Percentiles rank a stretch among this genome's conserved stretches.
phyloP scores from a whole-genome alignment of 2,113 vertebrate genomes.

The Chloroceryle aenea region DNA sequence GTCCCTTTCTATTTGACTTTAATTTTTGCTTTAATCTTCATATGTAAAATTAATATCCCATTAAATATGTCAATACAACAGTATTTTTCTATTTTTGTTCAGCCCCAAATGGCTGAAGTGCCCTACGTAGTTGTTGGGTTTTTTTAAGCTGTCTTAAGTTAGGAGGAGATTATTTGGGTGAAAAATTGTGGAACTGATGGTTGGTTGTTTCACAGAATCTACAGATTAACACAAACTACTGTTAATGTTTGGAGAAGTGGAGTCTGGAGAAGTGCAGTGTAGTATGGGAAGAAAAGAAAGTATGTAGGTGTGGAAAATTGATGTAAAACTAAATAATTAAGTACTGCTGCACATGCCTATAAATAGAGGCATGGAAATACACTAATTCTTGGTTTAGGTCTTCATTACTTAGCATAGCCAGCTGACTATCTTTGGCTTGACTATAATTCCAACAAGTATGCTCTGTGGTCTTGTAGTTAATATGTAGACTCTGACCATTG shows the following conservation, averaged over 20 bases:
- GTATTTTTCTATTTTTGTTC: background rate
- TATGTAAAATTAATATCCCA: background rate
- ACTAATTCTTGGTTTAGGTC: background rate
- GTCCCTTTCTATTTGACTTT: background rate
- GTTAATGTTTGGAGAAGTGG: background rate
- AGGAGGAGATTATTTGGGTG: background rate
- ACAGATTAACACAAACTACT: background rate
- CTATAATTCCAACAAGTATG: background rate
- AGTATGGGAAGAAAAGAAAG: background rate
- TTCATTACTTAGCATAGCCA: background rate
- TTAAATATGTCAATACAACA: background rate
- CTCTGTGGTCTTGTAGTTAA: background rate
- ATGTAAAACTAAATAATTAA: background rate
- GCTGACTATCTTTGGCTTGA: background rate
- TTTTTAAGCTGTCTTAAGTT: background rate
- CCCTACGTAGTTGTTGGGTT: fast-evolving
- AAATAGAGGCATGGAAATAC: background rate
- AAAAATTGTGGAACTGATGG: background rate
- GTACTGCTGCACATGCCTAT: background rate
- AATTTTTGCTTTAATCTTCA: background rate
- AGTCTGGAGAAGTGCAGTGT: background rate
- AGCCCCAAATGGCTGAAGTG: background rate
- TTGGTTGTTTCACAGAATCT: background rate
- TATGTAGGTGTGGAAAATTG: background rate
- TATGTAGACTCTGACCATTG: background rate